phyloP scores from a whole-genome alignment of 2,888 invertebrate species.

The Trichacis sp. region DNA sequence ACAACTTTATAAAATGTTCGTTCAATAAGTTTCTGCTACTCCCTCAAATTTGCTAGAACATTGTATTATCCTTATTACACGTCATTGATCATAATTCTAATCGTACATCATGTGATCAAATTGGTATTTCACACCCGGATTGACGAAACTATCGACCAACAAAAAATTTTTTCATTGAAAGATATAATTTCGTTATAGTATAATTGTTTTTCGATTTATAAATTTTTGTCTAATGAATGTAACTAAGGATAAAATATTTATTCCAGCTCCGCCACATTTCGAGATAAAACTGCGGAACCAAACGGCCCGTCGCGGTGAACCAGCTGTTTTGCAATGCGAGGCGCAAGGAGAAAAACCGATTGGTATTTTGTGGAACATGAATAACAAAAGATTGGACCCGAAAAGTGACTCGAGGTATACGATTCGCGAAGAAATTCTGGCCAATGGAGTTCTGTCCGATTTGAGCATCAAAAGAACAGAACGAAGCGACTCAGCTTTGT shows the following conservation, averaged over 20 bases:
- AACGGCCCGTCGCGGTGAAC: slow-evolving; percentile 90
- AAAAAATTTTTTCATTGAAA: no score
- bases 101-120: no score
- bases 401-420: slow-evolving; percentile 89
- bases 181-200: no score
- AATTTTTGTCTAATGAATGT: background rate
- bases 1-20: no score
- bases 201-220: no score
- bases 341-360: slow-evolving; percentile 96
- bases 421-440: slow-evolving; percentile 87
- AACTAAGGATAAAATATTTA: background rate
- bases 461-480: slow-evolving; percentile 91
- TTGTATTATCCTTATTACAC: no score
- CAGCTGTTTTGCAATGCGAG: slow-evolving; percentile 91
- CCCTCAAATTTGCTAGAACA: no score
- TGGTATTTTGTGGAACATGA: slow-evolving; percentile 95
- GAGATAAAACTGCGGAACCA: slow-evolving; percentile 92
- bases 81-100: no score
- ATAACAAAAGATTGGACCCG: slow-evolving; percentile 90
- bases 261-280: slow-evolving; percentile 89
- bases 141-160: no score
- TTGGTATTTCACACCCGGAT: no score
- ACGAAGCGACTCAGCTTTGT: slow-evolving; percentile 88
- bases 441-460: slow-evolving; percentile 89
- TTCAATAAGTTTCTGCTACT: no score